These are phyloP conservation scores for Capromys pilorides DNA, from an alignment of 2,797 vertebrate genomes.

Conservation along the genomic window DNA sequence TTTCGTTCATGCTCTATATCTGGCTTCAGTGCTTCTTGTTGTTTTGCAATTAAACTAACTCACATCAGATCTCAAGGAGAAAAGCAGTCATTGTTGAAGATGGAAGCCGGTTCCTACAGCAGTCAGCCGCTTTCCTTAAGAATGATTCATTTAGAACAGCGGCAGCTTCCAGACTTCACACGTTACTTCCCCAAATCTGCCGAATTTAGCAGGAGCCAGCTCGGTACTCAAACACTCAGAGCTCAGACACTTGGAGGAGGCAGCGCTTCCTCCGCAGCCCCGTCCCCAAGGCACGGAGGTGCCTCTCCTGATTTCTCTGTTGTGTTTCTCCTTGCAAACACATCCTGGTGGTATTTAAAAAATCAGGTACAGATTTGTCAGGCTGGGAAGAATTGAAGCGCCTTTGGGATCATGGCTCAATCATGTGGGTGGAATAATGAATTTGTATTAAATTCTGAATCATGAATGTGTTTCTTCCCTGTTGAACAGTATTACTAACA, in stretches of 20 bases:
- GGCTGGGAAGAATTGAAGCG: conserved; percentile 25
- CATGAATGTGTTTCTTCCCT: conserved; percentile 21
- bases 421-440: conserved; percentile 29
- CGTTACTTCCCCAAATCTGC: conserved; percentile 73
- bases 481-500: not conserved
- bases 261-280: conserved; percentile 56
- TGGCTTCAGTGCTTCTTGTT: conserved; percentile 34
- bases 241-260: conserved; percentile 75
- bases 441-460: conserved; percentile 38
- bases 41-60: conserved; percentile 71
- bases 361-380: conserved; percentile 40
- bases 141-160: conserved; percentile 72
- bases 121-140: conserved; percentile 53
- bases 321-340: conserved; percentile 63
- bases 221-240: conserved; percentile 77
- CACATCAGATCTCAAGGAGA: not conserved
- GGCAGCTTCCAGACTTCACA: conserved; percentile 73
- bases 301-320: conserved; percentile 46
- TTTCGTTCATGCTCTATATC: conserved; percentile 71
- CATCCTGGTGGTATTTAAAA: conserved; percentile 53
- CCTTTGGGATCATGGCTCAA: conserved; percentile 35
- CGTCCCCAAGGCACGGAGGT: conserved; percentile 24
- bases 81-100: conserved; percentile 35
- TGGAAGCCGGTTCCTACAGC: conserved; percentile 65
- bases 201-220: conserved; percentile 68